Evolutionary conservation across 2,113 vertebrate species (phyloP).

Genomic region (Scalopus aquaticus): DNA sequence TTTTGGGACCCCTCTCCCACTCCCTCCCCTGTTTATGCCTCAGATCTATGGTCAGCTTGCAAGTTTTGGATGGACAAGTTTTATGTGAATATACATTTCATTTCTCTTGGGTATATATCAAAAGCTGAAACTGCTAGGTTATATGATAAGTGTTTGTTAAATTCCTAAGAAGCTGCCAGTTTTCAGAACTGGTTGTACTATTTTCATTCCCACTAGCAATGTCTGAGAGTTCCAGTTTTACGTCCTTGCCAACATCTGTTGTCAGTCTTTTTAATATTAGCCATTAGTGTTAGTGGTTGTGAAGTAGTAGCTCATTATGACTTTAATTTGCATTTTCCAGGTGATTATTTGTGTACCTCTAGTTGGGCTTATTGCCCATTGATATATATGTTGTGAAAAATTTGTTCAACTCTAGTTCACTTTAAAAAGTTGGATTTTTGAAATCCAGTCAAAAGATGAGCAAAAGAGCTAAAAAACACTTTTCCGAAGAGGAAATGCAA

Average conservation of each 20-base stretch:
- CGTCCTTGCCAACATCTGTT: not conserved
- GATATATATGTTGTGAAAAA: not conserved
- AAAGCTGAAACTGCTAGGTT: not conserved
- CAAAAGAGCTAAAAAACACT: too few species aligned
- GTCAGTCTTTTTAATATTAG: not conserved
- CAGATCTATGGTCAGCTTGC: too few species aligned
- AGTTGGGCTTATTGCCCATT: not conserved
- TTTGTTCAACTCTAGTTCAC: not conserved
- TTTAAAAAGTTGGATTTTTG: not conserved
- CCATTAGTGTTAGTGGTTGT: not conserved
- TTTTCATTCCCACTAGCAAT: not conserved
- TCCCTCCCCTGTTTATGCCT: too few species aligned
- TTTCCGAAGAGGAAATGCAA: too few species aligned
- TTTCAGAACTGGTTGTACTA: not conserved
- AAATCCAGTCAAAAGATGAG: too few species aligned
- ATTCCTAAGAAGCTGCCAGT: not conserved
- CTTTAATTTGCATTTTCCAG: not conserved
- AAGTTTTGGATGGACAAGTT: not conserved
- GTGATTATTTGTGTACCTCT: not conserved
- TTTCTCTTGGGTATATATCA: not conserved
- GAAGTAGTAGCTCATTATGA: not conserved
- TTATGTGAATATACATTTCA: not conserved
- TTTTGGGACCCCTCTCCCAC: too few species aligned
- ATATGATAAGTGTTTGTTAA: not conserved
- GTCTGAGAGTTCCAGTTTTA: not conserved